A percentile compares a stretch with the other conserved stretches of the same genome.
Evolutionary conservation across 2,113 vertebrate species (phyloP).

Genomic region (Delphinapterus leucas): DNA sequence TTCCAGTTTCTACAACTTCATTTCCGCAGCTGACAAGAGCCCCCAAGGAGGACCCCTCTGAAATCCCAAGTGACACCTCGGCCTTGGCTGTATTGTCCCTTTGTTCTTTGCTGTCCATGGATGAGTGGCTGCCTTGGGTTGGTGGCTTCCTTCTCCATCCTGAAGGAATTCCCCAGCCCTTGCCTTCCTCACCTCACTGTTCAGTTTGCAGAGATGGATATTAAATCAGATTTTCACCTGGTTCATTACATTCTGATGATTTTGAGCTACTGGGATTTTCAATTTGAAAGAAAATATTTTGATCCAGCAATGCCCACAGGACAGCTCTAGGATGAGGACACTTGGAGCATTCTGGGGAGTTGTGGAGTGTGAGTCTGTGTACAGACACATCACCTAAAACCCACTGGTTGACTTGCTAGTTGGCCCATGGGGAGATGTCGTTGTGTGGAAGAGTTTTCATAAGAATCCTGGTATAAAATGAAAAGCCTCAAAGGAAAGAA

Average conservation of each 20-base stretch:
- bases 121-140: background rate
- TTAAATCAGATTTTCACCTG: conserved; percentile 27
- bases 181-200: background rate
- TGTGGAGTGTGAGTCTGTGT: background rate
- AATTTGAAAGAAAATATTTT: conserved; percentile 53
- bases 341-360: background rate
- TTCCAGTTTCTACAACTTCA: background rate
- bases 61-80: fast-evolving
- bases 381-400: background rate
- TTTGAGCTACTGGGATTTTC: conserved; percentile 25
- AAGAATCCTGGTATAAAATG: background rate
- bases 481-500: background rate
- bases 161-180: background rate
- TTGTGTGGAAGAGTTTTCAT: background rate
- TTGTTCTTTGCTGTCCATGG: fast-evolving
- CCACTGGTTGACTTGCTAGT: background rate
- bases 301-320: background rate
- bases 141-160: background rate
- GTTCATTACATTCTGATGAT: conserved; percentile 35
- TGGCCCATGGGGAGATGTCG: background rate
- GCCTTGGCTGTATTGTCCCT: fast-evolving
- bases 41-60: background rate
- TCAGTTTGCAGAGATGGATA: background rate
- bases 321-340: background rate
- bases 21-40: background rate